phyloP scores from a whole-genome alignment of 2,797 vertebrate species.

The Hyperoplus immaculatus region DNA sequence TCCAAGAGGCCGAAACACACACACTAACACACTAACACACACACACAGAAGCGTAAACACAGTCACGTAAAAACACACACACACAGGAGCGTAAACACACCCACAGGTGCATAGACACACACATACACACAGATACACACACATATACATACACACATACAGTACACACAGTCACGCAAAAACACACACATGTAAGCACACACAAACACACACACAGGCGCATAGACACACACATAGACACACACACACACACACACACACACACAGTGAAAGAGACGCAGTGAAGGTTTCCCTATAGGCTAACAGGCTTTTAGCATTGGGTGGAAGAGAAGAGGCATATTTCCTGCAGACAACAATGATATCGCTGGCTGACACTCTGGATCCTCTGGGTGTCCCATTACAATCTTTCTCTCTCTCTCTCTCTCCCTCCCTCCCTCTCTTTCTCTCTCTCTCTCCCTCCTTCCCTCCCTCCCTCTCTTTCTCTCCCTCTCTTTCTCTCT shows the following conservation, averaged over 20 bases:
- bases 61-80: no score
- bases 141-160: no score
- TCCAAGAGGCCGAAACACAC: no score
- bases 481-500: constrained; percentile 33
- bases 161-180: no score
- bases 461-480: constrained; percentile 56
- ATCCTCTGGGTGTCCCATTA: constrained; percentile 76
- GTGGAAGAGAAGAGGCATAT: constrained; percentile 70
- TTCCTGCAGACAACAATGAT: constrained; percentile 79
- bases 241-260: constrained; percentile 13
- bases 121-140: no score
- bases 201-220: no score
- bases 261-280: constrained; percentile 9
- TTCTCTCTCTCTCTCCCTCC: not conserved
- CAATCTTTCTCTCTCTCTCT: constrained; percentile 69
- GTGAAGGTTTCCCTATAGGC: constrained; percentile 56
- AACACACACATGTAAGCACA: no score
- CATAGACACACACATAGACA: no score
- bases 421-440: constrained; percentile 24
- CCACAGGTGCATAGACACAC: no score
- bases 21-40: no score
- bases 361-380: constrained; percentile 79
- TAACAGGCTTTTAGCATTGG: constrained; percentile 76
- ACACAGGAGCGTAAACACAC: no score
- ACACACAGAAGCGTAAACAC: no score